phyloP scores from a whole-genome alignment of 2,888 invertebrate genomes.

The Seira musarum region DNA sequence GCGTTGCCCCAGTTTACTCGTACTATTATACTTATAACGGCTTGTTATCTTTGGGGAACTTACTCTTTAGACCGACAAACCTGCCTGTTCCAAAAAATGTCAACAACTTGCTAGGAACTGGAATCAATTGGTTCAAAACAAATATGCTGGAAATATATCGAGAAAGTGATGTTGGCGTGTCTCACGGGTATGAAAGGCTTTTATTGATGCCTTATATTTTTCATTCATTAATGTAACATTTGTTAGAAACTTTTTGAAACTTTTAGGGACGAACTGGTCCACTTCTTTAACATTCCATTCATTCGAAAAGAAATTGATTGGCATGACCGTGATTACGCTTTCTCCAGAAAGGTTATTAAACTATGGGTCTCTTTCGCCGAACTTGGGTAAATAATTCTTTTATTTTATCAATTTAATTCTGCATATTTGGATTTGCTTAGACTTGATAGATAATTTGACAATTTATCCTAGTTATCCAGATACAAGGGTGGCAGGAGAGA shows the following conservation, averaged over 20 bases:
- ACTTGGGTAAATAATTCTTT: too few species aligned
- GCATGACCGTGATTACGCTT: constrained; percentile 59
- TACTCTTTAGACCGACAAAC: too few species aligned
- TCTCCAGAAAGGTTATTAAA: constrained; percentile 54
- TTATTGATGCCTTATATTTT: too few species aligned
- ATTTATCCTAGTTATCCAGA: too few species aligned
- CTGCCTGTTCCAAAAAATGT: constrained; percentile 55
- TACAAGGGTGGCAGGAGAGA: constrained; percentile 22
- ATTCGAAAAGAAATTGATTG: constrained; percentile 47
- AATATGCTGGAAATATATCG: constrained; percentile 38
- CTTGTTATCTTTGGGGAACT: constrained; percentile 60
- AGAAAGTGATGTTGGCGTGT: constrained; percentile 45
- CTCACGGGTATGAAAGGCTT: neutral
- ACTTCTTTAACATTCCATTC: constrained; percentile 57
- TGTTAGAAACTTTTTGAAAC: too few species aligned
- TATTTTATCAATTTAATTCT: too few species aligned
- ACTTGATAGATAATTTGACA: too few species aligned
- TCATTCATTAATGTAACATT: too few species aligned
- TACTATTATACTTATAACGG: constrained; percentile 66
- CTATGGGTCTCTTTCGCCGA: constrained; percentile 60
- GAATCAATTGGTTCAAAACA: constrained; percentile 47
- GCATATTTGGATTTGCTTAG: too few species aligned
- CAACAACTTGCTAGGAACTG: constrained; percentile 60
- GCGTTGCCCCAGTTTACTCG: constrained; percentile 58
- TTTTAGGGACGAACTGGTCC: constrained; percentile 59